Percentiles rank a stretch among this genome's conserved stretches.
Evolutionary conservation across 1,140 invertebrate genomes (phyloP).

Genomic region (Bombyx mandarina): DNA sequence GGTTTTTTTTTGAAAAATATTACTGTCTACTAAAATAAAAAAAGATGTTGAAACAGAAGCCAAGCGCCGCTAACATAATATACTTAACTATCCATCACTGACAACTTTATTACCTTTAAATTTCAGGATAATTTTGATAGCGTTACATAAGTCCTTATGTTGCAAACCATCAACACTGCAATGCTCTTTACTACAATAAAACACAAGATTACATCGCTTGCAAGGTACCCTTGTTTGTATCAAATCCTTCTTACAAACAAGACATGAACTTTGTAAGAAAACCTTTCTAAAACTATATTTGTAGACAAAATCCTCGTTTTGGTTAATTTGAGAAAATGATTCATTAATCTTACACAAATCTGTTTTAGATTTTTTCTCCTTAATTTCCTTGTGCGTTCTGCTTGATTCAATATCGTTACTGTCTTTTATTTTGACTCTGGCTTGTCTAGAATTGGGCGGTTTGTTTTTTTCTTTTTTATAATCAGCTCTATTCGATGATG

Average conservation of each 20-base stretch:
- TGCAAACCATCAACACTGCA: conserved; percentile 60
- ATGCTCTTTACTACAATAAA: conserved; percentile 61
- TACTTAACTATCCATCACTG: too few species aligned
- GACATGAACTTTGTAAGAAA: conserved; percentile 55
- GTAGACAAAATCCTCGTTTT: conserved; percentile 61
- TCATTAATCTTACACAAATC: conserved; percentile 22
- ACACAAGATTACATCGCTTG: conserved; percentile 56
- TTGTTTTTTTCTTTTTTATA: conserved; percentile 70
- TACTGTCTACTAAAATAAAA: too few species aligned
- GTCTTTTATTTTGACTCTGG: conserved; percentile 63
- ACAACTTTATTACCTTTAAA: conserved; percentile 44
- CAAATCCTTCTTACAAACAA: conserved; percentile 59
- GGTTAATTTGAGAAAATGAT: conserved; percentile 32
- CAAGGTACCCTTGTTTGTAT: conserved; percentile 45
- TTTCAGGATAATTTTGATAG: conserved; percentile 61
- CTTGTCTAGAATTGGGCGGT: conserved; percentile 43
- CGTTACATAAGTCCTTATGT: conserved; percentile 63
- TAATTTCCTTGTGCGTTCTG: conserved; percentile 40
- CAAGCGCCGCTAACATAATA: too few species aligned
- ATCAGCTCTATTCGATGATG: conserved; percentile 67
- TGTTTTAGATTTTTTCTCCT: conserved; percentile 24
- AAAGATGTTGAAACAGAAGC: too few species aligned
- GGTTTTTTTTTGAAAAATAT: too few species aligned
- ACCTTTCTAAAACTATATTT: conserved; percentile 69
- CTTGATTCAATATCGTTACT: conserved; percentile 37